phyloP scores from a whole-genome alignment of 2,113 vertebrate genomes.

The Rhynchomys soricoides region DNA sequence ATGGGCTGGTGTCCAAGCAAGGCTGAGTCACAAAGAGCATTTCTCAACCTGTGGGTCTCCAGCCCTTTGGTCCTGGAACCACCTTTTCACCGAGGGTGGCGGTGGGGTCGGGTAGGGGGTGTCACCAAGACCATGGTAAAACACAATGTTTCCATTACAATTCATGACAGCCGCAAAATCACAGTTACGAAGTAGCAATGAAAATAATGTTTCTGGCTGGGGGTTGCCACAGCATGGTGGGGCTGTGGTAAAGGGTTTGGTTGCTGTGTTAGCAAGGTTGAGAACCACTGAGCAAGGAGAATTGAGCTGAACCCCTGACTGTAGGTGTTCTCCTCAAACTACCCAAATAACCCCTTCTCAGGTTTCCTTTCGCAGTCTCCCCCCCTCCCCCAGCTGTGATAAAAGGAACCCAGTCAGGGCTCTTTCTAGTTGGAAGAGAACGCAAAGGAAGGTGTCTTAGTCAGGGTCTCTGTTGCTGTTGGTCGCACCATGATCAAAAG shows the following conservation, averaged over 20 bases:
- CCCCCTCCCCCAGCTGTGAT: too few species aligned
- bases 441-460: too few species aligned
- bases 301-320: neutral
- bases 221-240: neutral
- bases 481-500: neutral
- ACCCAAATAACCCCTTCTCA: neutral
- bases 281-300: neutral
- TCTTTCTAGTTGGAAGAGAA: neutral
- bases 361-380: too few species aligned
- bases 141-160: neutral
- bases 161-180: neutral
- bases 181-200: neutral
- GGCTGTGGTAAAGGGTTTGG: neutral
- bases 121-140: neutral
- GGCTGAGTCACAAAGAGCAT: neutral
- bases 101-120: too few species aligned
- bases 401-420: neutral
- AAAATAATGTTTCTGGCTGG: neutral
- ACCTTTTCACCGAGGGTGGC: too few species aligned
- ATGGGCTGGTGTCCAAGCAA: neutral
- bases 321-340: neutral
- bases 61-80: neutral
- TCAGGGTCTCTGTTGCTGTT: neutral
- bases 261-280: neutral
- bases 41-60: neutral